Percentiles rank a stretch among this genome's conserved stretches.
Evolutionary conservation across 2,888 invertebrate genomes (phyloP).

Genomic region (Caenorhabditis becei): DNA sequence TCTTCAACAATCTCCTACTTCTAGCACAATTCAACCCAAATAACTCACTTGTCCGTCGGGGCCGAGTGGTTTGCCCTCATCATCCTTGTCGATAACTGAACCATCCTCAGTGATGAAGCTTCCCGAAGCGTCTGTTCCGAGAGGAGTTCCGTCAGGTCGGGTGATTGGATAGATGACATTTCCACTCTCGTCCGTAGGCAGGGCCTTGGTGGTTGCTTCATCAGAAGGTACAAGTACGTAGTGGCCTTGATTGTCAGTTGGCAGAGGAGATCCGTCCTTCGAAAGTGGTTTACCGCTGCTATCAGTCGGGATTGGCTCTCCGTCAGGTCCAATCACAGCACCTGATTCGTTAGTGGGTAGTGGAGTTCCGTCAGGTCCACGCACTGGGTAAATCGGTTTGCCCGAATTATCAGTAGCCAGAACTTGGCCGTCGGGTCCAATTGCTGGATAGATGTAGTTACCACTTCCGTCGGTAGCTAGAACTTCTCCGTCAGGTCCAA

Average conservation of each 20-base stretch:
- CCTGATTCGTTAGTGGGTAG: constrained; percentile 62
- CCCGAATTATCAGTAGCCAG: constrained; percentile 66
- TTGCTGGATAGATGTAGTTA: constrained; percentile 61
- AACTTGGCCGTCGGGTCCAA: constrained; percentile 46
- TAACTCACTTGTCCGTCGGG: constrained; percentile 66
- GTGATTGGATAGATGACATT: constrained; percentile 59
- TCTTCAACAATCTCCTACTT: no score
- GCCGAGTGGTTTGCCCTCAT: constrained; percentile 65
- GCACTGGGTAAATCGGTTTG: constrained; percentile 65
- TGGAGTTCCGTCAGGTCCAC: constrained; percentile 58
- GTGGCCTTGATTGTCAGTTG: constrained; percentile 56
- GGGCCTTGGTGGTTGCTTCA: constrained; percentile 25
- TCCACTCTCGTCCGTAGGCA: constrained; percentile 68
- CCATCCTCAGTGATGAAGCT: constrained; percentile 33
- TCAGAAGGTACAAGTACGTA: constrained; percentile 48
- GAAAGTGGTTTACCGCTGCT: constrained; percentile 55
- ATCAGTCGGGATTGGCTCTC: constrained; percentile 61
- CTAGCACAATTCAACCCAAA: constrained; percentile 18
- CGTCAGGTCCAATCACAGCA: constrained; percentile 58
- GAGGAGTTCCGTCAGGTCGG: constrained; percentile 58
- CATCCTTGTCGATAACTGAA: constrained; percentile 12
- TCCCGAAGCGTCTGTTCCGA: constrained; percentile 54
- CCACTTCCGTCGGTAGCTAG: constrained; percentile 60
- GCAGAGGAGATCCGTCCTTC: constrained; percentile 56
- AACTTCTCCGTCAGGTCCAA: constrained; percentile 62